phyloP scores from a whole-genome alignment of 1,140 invertebrate genomes.

The Saccostrea echinata region DNA sequence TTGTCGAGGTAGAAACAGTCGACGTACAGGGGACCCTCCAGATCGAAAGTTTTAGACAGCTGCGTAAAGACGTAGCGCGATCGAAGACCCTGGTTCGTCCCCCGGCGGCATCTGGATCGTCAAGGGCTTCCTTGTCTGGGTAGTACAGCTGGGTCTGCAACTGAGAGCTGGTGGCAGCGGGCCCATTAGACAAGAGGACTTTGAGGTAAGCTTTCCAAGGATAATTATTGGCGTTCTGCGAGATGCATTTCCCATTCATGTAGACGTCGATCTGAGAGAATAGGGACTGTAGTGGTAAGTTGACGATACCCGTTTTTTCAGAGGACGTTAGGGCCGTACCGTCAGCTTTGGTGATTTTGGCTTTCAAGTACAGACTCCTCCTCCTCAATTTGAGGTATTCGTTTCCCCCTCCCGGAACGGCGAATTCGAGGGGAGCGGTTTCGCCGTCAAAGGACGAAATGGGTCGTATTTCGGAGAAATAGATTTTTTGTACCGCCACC shows the following conservation, averaged over 20 bases:
- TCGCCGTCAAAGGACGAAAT: conserved; percentile 45
- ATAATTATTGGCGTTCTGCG: conserved; percentile 47
- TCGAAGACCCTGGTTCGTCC: conserved; percentile 19
- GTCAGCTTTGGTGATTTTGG: conserved; percentile 46
- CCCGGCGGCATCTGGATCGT: not conserved
- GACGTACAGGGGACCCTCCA: conserved; percentile 52
- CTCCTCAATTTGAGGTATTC: conserved; percentile 48
- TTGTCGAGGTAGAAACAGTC: conserved; percentile 47
- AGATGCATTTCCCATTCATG: conserved; percentile 48
- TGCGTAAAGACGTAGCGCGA: conserved; percentile 41
- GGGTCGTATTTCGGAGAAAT: conserved; percentile 54
- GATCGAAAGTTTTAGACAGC: conserved; percentile 32
- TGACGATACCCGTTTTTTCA: conserved; percentile 49
- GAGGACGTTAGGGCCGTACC: conserved; percentile 2
- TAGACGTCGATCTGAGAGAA: conserved; percentile 48
- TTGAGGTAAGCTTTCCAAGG: conserved; percentile 52
- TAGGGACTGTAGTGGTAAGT: conserved; percentile 41
- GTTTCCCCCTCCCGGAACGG: conserved; percentile 36
- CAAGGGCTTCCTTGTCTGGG: conserved; percentile 6
- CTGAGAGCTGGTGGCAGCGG: conserved; percentile 17
- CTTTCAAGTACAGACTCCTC: conserved; percentile 42
- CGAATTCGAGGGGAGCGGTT: conserved; percentile 50
- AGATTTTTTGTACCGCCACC: conserved; percentile 47
- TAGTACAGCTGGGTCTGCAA: conserved; percentile 35
- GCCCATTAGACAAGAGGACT: conserved; percentile 41